These are phyloP conservation scores for Hesperia comma DNA, from an alignment of 2,888 invertebrate species.

Conservation along the genomic window DNA sequence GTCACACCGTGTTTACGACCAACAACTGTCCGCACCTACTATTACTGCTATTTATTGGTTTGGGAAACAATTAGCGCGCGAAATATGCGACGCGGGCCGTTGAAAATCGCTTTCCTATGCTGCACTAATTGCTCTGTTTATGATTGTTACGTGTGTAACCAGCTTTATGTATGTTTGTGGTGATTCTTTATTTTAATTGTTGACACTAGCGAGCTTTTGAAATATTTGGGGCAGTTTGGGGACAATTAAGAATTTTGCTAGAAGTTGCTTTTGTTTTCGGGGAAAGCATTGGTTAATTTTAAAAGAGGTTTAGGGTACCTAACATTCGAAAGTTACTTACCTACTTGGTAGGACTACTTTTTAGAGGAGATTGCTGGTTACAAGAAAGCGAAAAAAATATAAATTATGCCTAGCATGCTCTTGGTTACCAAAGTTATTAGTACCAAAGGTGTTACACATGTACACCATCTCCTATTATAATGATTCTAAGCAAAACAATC, in stretches of 20 bases:
- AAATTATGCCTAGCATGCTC: no score
- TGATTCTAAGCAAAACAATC: conserved; percentile 12
- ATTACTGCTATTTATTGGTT: conserved; percentile 60
- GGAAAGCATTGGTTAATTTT: no score
- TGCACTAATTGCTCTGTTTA: not conserved
- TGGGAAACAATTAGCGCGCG: conserved; percentile 61
- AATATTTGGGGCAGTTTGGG: no score
- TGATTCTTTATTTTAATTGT: not conserved
- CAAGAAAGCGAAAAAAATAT: no score
- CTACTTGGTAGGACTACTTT: no score
- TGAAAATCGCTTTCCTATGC: conserved; percentile 56
- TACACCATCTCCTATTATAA: not conserved
- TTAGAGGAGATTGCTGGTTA: no score
- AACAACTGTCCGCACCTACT: conserved; percentile 65
- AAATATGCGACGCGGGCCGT: conserved; percentile 50
- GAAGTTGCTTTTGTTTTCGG: not conserved
- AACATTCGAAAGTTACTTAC: no score
- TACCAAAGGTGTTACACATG: not conserved
- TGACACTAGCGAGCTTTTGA: not conserved
- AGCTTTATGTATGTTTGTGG: not conserved
- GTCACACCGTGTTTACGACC: conserved; percentile 57
- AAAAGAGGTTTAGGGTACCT: no score
- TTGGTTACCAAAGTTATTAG: no score
- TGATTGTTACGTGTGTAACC: not conserved
- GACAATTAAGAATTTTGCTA: not conserved